A percentile compares a stretch with the other conserved stretches of the same genome.
These are phyloP conservation scores for Burhinus bistriatus DNA, from an alignment of 2,113 vertebrate genomes.

Conservation along the genomic window DNA sequence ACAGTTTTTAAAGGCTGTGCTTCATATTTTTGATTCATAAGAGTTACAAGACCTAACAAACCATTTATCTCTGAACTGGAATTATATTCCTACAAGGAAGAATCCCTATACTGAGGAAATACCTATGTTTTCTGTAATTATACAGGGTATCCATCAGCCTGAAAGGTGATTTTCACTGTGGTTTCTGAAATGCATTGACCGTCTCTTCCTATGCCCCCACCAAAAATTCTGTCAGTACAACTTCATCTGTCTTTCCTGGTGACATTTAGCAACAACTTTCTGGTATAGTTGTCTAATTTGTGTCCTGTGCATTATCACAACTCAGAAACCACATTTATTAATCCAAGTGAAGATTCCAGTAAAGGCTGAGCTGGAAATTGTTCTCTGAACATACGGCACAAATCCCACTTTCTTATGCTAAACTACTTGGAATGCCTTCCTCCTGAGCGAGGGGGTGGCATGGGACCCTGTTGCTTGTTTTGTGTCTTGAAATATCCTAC, in stretches of 20 bases:
- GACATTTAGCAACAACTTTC: too few species aligned
- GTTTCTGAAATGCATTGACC: background rate
- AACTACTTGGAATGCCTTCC: too few species aligned
- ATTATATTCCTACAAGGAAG: background rate
- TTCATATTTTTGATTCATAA: background rate
- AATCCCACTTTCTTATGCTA: too few species aligned
- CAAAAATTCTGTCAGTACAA: background rate
- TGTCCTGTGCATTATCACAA: too few species aligned
- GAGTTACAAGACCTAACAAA: background rate
- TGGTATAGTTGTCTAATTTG: too few species aligned
- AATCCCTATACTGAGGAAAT: background rate
- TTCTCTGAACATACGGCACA: too few species aligned
- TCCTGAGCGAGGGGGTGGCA: too few species aligned
- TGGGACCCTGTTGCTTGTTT: too few species aligned
- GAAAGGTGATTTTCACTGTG: background rate
- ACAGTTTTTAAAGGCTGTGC: background rate
- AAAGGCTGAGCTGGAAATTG: too few species aligned
- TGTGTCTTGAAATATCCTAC: too few species aligned
- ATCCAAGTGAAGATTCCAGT: too few species aligned
- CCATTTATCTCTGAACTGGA: background rate
- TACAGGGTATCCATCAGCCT: background rate
- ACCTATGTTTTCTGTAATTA: background rate
- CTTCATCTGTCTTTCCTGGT: background rate
- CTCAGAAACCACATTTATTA: too few species aligned
- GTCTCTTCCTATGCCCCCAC: background rate